These are phyloP conservation scores for Heliothis peltigera DNA, from an alignment of 2,888 invertebrate genomes.

Conservation along the genomic window DNA sequence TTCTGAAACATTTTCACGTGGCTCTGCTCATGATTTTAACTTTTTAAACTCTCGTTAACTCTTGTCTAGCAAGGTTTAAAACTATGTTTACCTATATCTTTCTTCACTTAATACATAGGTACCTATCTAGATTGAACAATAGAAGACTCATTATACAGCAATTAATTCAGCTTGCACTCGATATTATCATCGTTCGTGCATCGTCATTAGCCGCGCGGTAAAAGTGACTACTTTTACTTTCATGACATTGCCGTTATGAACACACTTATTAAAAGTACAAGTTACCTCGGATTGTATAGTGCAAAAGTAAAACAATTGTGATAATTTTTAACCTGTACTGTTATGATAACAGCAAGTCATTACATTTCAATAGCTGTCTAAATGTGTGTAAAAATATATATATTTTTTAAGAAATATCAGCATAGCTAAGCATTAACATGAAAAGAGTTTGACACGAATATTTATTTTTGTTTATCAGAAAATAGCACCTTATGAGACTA, in stretches of 20 bases:
- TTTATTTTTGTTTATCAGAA: too few relatives aligned
- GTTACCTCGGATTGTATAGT: slow-evolving; percentile 28
- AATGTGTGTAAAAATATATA: too few relatives aligned
- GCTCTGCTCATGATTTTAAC: too few relatives aligned
- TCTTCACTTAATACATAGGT: background rate
- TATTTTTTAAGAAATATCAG: too few relatives aligned
- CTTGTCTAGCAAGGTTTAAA: background rate
- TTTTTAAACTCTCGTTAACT: too few relatives aligned
- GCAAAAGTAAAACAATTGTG: too few relatives aligned
- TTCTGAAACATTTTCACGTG: too few relatives aligned
- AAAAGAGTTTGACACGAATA: too few relatives aligned
- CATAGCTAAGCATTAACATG: too few relatives aligned
- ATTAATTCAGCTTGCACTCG: slow-evolving; percentile 47
- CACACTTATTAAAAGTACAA: slow-evolving; percentile 44
- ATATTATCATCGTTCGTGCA: slow-evolving; percentile 42
- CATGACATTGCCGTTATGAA: slow-evolving; percentile 48
- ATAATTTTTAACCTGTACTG: slow-evolving; percentile 6
- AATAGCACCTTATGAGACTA: too few relatives aligned
- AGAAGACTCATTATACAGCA: slow-evolving; percentile 31
- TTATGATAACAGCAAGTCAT: background rate
- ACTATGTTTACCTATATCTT: background rate
- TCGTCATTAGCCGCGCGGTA: slow-evolving; percentile 43
- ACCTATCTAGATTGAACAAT: slow-evolving; percentile 3
- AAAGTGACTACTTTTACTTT: slow-evolving; percentile 75
- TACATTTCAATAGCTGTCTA: too few relatives aligned